Percentiles rank a stretch among this genome's conserved stretches.
These are phyloP conservation scores for Penaeus japonicus DNA, from an alignment of 1,140 invertebrate genomes.

Conservation along the genomic window DNA sequence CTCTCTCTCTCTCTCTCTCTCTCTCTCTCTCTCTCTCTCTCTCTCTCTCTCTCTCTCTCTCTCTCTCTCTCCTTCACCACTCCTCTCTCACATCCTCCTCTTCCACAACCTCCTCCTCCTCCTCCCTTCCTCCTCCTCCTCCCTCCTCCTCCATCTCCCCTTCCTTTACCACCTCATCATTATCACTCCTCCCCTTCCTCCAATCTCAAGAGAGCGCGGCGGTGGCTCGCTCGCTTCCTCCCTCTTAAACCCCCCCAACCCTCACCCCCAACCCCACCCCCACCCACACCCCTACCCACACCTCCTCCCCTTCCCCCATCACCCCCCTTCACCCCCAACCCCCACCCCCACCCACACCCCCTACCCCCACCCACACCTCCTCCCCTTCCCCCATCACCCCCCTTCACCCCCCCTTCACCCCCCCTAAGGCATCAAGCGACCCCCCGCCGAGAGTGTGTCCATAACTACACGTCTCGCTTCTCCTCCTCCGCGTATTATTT, in stretches of 20 bases:
- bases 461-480: too few species aligned
- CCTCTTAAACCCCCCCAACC: background rate
- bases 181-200: background rate
- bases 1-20: background rate
- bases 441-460: too few species aligned
- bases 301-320: too few species aligned
- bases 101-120: background rate
- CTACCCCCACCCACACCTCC: too few species aligned
- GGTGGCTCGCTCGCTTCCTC: background rate
- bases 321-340: too few species aligned
- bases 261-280: background rate
- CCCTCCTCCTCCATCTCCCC: background rate
- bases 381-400: too few species aligned
- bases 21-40: background rate
- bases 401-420: too few species aligned
- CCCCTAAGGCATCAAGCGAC: too few species aligned
- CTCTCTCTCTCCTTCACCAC: background rate
- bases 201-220: too few species aligned
- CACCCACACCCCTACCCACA: too few species aligned
- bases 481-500: too few species aligned
- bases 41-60: background rate
- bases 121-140: background rate
- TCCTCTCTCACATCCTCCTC: background rate
- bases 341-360: too few species aligned
- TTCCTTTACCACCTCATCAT: background rate